Conservation (phyloP, 53 echinoderm and acorn worm species). For the Temnopleurus reevesii region DNA sequence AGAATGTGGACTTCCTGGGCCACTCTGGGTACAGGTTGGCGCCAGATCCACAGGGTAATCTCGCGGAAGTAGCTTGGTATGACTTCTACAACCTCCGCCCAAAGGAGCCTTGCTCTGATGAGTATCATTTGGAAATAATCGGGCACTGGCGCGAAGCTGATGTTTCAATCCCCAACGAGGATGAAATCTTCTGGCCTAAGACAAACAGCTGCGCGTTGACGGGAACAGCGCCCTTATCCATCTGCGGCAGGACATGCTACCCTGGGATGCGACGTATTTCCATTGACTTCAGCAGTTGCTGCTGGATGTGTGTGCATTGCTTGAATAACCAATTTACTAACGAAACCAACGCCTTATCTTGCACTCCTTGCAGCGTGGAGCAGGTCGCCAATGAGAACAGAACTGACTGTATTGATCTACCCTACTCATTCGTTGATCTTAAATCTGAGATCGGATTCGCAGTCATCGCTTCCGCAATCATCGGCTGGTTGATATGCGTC, state of each 20-base stretch:
- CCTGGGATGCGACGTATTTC: conserved; percentile 69
- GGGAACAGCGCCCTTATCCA: conserved; percentile 44
- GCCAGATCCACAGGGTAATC: conserved; percentile 65
- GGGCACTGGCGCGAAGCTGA: conserved; percentile 19
- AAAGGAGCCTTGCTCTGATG: conserved; percentile 23
- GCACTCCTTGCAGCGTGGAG: conserved; percentile 67
- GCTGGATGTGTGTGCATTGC: conserved; percentile 90
- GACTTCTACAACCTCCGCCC: conserved; percentile 79
- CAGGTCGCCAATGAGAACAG: conserved; percentile 62
- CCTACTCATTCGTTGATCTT: conserved; percentile 48
- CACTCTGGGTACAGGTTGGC: conserved; percentile 61
- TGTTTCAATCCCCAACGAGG: neutral
- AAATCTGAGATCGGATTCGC: conserved; percentile 50
- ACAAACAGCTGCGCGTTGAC: neutral
- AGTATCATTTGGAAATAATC: neutral
- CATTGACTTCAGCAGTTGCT: conserved; percentile 67
- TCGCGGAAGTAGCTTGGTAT: conserved; percentile 68
- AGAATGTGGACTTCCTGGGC: conserved; percentile 69
- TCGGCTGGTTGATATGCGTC: conserved; percentile 58
- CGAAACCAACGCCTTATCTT: conserved; percentile 64
- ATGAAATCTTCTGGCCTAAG: conserved; percentile 60
- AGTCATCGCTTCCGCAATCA: conserved; percentile 21
- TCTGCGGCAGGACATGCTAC: conserved; percentile 74
- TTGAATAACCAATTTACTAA: conserved; percentile 68
- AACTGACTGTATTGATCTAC: conserved; percentile 72